phyloP scores from a whole-genome alignment of 2,113 vertebrate genomes.

The Strix aluco region DNA sequence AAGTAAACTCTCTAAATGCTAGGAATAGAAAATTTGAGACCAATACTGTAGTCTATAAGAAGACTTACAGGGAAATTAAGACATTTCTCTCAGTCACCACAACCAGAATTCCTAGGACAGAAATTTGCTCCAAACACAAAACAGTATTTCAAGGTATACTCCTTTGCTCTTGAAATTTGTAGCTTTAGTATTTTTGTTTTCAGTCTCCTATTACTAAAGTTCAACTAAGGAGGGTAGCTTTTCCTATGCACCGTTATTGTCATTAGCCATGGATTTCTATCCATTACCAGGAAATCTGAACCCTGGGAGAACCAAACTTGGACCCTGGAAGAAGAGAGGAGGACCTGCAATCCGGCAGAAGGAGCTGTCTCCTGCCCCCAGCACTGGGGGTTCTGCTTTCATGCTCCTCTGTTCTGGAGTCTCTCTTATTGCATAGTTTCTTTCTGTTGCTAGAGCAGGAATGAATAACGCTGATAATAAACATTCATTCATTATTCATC shows the following conservation, averaged over 20 bases:
- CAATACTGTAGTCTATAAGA: neutral
- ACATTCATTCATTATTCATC: neutral
- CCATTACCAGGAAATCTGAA: neutral
- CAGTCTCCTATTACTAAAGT: neutral
- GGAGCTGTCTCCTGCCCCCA: neutral
- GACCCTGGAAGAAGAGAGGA: neutral
- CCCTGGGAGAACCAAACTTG: neutral
- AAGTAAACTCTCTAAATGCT: neutral
- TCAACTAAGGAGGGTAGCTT: neutral
- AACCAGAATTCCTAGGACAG: neutral
- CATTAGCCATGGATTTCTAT: neutral
- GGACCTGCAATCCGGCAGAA: fast-evolving
- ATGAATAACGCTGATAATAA: neutral
- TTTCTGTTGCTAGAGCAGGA: neutral
- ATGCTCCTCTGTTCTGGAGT: fast-evolving
- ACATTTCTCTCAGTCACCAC: neutral
- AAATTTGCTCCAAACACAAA: neutral
- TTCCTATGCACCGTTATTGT: neutral
- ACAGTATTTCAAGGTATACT: neutral
- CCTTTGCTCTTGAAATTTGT: neutral
- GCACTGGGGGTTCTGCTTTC: neutral
- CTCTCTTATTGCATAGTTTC: neutral
- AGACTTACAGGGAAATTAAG: neutral
- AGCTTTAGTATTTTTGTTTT: neutral
- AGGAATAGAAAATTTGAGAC: neutral